A percentile compares a stretch with the other conserved stretches of the same genome.
Conservation (phyloP, 2,888 invertebrate species). For the Aphidoletes aphidimyza region DNA sequence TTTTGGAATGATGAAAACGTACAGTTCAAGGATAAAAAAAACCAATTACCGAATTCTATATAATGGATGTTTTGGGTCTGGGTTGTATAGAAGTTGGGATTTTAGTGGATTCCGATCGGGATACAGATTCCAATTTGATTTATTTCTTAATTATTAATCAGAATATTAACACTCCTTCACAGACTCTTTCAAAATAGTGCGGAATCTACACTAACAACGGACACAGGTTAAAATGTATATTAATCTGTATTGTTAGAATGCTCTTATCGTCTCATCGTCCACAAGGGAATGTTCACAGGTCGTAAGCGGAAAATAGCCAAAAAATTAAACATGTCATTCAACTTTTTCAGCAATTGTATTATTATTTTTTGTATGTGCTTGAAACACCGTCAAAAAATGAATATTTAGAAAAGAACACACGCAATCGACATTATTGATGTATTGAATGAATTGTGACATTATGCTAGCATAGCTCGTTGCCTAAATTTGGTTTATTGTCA, state of each 20-base stretch:
- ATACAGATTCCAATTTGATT: too few relatives aligned
- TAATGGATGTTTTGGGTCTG: too few relatives aligned
- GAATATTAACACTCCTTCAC: too few relatives aligned
- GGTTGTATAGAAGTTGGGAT: too few relatives aligned
- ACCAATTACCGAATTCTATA: too few relatives aligned
- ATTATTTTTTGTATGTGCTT: neutral
- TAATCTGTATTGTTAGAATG: slow-evolving; percentile 37
- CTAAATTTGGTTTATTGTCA: slow-evolving; percentile 7
- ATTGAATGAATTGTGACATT: neutral
- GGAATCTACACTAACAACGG: too few relatives aligned
- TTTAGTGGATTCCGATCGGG: too few relatives aligned
- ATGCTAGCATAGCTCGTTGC: slow-evolving; percentile 5
- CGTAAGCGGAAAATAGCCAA: slow-evolving; percentile 26
- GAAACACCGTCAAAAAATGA: neutral
- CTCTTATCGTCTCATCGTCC: neutral
- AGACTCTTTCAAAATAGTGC: too few relatives aligned
- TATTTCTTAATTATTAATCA: too few relatives aligned
- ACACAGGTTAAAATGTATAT: too few relatives aligned
- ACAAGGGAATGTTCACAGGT: neutral
- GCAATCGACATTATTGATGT: slow-evolving; percentile 25
- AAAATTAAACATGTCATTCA: neutral
- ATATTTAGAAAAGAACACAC: neutral
- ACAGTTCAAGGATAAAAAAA: too few relatives aligned
- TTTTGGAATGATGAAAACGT: too few relatives aligned
- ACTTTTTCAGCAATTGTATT: neutral